phyloP scores from a whole-genome alignment of 1,140 invertebrate species.

The Xylocopa sonorina region DNA sequence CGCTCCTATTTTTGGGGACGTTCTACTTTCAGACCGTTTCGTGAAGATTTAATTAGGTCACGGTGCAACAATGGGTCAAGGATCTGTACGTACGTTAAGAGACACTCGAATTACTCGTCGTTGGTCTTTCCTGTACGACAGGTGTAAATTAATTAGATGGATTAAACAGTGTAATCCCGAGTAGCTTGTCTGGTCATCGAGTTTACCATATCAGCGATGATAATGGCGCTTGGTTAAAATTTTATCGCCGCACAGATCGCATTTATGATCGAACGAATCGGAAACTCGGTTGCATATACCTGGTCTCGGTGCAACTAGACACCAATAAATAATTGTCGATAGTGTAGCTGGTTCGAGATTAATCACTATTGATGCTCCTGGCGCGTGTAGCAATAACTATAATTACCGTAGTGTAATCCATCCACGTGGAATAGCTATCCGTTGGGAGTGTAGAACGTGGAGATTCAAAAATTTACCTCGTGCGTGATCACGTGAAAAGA shows the following conservation, averaged over 20 bases:
- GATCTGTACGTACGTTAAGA: too few relatives aligned
- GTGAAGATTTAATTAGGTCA: not conserved
- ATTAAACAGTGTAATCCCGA: not conserved
- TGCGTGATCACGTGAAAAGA: too few relatives aligned
- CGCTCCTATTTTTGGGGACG: not conserved
- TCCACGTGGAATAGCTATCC: not conserved
- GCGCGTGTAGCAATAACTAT: not conserved
- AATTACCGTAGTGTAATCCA: not conserved
- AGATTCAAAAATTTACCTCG: not conserved
- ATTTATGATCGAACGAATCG: not conserved
- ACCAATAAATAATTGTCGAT: conserved; percentile 28
- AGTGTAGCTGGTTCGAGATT: not conserved
- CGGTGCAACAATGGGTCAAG: too few relatives aligned
- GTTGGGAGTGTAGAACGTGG: not conserved
- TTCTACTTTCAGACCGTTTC: too few relatives aligned
- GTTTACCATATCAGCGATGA: not conserved
- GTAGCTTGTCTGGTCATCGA: not conserved
- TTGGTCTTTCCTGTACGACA: too few relatives aligned
- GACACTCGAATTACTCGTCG: too few relatives aligned
- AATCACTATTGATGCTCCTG: conserved; percentile 20
- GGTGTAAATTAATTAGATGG: too few relatives aligned
- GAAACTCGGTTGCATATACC: not conserved
- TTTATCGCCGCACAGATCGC: conserved; percentile 1
- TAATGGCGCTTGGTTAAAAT: not conserved
- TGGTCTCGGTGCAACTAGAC: not conserved